Evolutionary conservation across 2,797 vertebrate species (phyloP).

Genomic region (Cetoscarus ocellatus): DNA sequence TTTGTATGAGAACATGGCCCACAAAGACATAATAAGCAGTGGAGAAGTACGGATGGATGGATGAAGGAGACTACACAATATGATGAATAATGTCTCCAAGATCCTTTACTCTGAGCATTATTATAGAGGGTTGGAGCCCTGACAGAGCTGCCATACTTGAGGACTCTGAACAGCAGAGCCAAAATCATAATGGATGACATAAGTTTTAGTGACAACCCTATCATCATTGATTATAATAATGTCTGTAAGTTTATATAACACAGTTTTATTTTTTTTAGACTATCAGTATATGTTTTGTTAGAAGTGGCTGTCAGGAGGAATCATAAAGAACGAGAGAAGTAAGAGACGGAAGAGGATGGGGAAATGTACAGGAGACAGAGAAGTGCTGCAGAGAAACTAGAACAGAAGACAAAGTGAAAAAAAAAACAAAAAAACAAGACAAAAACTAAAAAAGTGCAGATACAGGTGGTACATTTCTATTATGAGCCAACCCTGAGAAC

Average conservation of each 20-base stretch:
- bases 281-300: not conserved
- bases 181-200: not conserved
- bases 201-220: not conserved
- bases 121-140: no score
- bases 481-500: slow-evolving; percentile 3
- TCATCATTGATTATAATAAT: not conserved
- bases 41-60: no score
- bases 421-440: not conserved
- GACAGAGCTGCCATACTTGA: no score
- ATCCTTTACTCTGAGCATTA: not conserved
- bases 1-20: no score
- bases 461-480: slow-evolving; percentile 18
- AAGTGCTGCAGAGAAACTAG: not conserved
- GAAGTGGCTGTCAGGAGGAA: not conserved
- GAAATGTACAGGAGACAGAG: not conserved
- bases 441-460: not conserved
- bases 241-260: not conserved
- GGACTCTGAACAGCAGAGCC: not conserved
- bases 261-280: not conserved
- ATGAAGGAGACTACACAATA: no score
- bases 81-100: no score
- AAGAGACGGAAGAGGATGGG: not conserved
- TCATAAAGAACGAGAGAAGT: not conserved
- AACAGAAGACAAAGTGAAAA: not conserved
- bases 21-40: no score